Base-by-base conservation (phyloP, 2,113 vertebrate species). In the Rhinoderma darwinii region DNA sequence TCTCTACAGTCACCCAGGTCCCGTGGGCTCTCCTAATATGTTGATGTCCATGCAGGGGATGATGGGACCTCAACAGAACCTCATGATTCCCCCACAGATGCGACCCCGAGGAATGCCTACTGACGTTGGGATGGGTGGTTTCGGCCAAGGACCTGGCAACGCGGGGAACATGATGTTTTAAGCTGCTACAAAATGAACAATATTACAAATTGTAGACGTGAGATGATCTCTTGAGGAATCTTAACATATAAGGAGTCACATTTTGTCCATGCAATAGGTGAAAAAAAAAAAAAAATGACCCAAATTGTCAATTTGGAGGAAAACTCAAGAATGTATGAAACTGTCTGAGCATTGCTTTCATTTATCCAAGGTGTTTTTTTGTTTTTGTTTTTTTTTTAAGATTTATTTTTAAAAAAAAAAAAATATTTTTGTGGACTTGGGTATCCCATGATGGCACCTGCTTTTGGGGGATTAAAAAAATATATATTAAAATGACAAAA, bases 21-120 rank as follows among this genome's bases (percentile, higher is more conserved):
- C 98, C 0, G 98, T 98, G 22, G 97, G 97, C 39, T 99, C 98
- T 72, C 98, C 98, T 17, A 98, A 98, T 82, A 99, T 99, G 98
- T 97, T 99, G 97, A 98, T 99, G 98, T 98, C 97, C 89, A 96
- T 99, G 95, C 98, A 98, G 92, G 97, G 97, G 93, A 99, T 99
- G 97, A 96, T 97, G 86, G 98, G 96, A 91, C 97, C 97, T 93
- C 98, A 99, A 95, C 98, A 99, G 94, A 99, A 97, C 95, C 97
- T 99, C 97, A 99, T 99, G 97, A 98, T 99, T 92, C 96, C 97
- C 77, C 95, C 96, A 66, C 98, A 99, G 92, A 98, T 99, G 98
- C 96, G 98, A 95, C 97, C 97, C 54, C 96, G 98, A 89, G 97
- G 96, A 86, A 96, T 97, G 96, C 94, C 96, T 89, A 93, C 94